phyloP scores from a whole-genome alignment of 2,888 invertebrate species.

The Coleophora deauratella region DNA sequence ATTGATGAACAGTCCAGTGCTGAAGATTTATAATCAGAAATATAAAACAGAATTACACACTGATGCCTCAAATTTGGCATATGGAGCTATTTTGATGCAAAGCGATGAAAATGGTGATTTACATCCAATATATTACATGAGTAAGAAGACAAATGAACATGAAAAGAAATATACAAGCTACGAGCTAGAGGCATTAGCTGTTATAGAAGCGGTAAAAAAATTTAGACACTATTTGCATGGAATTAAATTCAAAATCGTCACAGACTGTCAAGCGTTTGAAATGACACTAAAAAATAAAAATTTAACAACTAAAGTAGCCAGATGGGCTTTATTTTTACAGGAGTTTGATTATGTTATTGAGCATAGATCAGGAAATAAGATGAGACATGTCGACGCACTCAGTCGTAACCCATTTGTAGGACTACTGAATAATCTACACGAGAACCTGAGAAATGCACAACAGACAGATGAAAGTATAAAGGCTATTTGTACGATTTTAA shows the following conservation, averaged over 20 bases:
- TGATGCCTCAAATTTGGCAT: constrained; percentile 4
- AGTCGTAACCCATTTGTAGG: constrained; percentile 9
- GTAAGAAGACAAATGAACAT: not conserved
- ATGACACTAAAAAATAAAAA: constrained; percentile 4
- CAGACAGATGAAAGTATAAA: constrained; percentile 7
- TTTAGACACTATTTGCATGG: constrained; percentile 10
- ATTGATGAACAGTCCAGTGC: constrained; percentile 4
- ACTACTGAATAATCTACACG: not conserved
- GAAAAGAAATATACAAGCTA: constrained; percentile 5
- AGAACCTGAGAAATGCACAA: constrained; percentile 9
- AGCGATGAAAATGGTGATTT: not conserved
- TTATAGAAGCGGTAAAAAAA: constrained; percentile 11
- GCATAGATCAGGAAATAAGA: constrained; percentile 9
- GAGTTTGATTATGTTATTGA: too few species aligned
- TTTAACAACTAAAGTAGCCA: constrained; percentile 7
- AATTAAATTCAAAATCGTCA: too few species aligned
- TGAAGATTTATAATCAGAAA: constrained; percentile 6
- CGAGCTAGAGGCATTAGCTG: constrained; percentile 12
- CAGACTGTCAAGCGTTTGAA: too few species aligned
- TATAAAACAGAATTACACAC: constrained; percentile 11
- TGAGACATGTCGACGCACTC: constrained; percentile 15
- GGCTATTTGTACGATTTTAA: constrained; percentile 1
- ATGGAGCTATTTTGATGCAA: constrained; percentile 10
- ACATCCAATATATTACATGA: constrained; percentile 11
- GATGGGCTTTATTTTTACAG: constrained; percentile 10